Conservation (phyloP, 1,140 invertebrate genomes). For the Oscheius sp. region DNA sequence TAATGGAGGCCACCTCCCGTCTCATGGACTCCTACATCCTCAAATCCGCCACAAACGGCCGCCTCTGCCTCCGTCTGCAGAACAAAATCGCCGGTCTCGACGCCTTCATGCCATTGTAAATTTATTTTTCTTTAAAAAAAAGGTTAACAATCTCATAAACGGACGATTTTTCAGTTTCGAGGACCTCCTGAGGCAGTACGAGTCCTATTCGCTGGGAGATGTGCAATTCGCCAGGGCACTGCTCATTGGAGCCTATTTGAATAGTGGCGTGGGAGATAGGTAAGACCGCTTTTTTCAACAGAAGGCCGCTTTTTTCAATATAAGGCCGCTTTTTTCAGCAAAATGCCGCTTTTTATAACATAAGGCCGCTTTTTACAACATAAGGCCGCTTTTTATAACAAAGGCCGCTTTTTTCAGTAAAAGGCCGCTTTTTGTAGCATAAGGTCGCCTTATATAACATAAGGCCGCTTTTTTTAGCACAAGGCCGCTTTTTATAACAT, state of each 20-base stretch:
- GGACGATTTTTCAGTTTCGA: constrained; percentile 24
- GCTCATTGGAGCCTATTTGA: constrained; percentile 43
- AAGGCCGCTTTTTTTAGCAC: no score
- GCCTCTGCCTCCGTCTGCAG: constrained; percentile 20
- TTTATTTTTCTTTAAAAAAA: constrained; percentile 11
- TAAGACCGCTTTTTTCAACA: background rate
- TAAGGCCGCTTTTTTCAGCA: no score
- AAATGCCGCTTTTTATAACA: background rate
- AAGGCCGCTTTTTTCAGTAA: no score
- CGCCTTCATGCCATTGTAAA: constrained; percentile 48
- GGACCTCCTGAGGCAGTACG: constrained; percentile 37
- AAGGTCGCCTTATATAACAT: no score
- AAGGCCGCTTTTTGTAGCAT: no score
- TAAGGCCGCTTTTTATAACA: no score
- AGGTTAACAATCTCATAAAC: background rate
- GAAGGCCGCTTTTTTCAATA: background rate
- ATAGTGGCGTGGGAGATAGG: constrained; percentile 18
- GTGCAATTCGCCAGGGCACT: constrained; percentile 29
- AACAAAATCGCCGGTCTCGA: constrained; percentile 41
- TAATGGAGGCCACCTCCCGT: background rate
- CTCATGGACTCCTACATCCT: constrained; percentile 6
- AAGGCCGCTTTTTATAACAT: no score
- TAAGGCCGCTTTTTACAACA: background rate
- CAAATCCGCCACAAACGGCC: background rate
- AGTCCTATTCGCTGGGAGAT: constrained; percentile 43